Conservation (phyloP, 2,888 invertebrate species). For the Hecatera dysodea region DNA sequence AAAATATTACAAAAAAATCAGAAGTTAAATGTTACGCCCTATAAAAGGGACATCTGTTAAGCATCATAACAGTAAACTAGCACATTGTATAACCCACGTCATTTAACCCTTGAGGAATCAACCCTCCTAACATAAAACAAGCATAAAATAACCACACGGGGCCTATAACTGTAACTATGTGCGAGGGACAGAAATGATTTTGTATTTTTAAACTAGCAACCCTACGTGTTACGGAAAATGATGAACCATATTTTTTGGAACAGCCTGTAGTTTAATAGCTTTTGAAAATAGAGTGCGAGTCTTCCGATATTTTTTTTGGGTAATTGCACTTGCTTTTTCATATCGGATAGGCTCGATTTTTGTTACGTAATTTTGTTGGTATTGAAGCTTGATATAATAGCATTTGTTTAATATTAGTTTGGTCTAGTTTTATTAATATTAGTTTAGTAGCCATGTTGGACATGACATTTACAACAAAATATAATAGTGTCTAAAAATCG, state of each 20-base stretch:
- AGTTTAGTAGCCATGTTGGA: no score
- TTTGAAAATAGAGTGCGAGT: conserved; percentile 14
- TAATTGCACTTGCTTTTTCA: not conserved
- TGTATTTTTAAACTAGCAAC: conserved; percentile 48
- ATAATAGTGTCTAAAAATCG: not conserved
- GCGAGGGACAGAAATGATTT: conserved; percentile 41
- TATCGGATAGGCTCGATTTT: not conserved
- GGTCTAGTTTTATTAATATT: no score
- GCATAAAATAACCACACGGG: conserved; percentile 46
- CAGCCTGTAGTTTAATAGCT: conserved; percentile 26
- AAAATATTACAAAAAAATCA: conserved; percentile 5
- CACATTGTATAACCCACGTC: conserved; percentile 51
- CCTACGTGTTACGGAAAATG: conserved; percentile 7
- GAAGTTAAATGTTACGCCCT: conserved; percentile 34
- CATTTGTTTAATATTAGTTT: no score
- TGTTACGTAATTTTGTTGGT: not conserved
- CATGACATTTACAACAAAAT: not conserved
- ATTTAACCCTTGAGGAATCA: conserved; percentile 60
- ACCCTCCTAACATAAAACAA: conserved; percentile 59
- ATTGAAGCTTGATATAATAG: no score
- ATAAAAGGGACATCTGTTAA: conserved; percentile 51
- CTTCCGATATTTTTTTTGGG: not conserved
- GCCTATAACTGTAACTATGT: conserved; percentile 50
- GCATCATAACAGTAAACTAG: conserved; percentile 49
- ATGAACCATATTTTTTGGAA: conserved; percentile 10